Conservation (phyloP, 2,888 invertebrate species). For the Harpagoxenus sublaevis region DNA sequence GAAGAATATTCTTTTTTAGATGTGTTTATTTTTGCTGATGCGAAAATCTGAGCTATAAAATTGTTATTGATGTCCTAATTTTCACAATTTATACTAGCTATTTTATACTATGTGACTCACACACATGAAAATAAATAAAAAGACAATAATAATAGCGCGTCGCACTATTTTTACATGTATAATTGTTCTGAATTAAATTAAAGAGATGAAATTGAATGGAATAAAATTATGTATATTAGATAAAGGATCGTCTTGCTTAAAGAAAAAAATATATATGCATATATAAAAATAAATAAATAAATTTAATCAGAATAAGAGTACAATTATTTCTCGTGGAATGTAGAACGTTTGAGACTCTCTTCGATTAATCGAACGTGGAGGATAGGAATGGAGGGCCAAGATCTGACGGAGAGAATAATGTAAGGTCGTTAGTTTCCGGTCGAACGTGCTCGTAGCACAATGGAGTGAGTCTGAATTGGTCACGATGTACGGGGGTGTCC, state of each 20-base stretch:
- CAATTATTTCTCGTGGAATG: neutral
- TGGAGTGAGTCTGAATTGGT: slow-evolving; percentile 66
- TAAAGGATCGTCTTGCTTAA: neutral
- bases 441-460: slow-evolving; percentile 71
- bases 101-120: neutral
- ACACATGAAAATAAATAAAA: neutral
- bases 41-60: neutral
- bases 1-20: neutral
- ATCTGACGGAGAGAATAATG: slow-evolving; percentile 53
- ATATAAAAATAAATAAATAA: neutral
- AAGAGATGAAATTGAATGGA: neutral
- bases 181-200: neutral
- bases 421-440: slow-evolving; percentile 79
- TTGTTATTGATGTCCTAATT: neutral
- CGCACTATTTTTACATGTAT: neutral
- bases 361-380: slow-evolving; percentile 45
- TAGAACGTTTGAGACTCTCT: neutral
- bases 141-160: neutral
- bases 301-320: neutral
- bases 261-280: neutral
- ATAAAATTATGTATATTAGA: neutral
- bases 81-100: neutral
- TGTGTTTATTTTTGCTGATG: neutral
- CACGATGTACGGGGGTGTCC: slow-evolving; percentile 73
- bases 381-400: slow-evolving; percentile 62